phyloP scores from a whole-genome alignment of 1,140 invertebrate genomes.

The Cecropterus lyciades region DNA sequence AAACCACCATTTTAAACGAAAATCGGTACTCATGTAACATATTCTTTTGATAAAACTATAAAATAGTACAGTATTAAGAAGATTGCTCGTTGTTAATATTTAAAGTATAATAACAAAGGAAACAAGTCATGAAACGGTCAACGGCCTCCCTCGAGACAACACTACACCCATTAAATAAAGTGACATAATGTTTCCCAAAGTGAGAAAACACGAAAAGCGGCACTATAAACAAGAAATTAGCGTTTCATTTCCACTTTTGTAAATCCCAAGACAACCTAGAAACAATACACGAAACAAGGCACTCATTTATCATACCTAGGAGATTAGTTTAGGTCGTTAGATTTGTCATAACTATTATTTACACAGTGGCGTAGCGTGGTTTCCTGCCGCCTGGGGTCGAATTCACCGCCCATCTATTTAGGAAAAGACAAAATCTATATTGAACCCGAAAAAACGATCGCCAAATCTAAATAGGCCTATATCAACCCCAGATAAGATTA shows the following conservation, averaged over 20 bases:
- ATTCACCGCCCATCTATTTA: no score
- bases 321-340: slow-evolving; percentile 35
- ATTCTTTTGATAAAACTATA: slow-evolving; percentile 2
- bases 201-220: slow-evolving; percentile 20
- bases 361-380: no score
- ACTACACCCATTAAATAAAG: slow-evolving; percentile 33
- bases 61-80: neutral
- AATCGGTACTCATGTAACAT: neutral
- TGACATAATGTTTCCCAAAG: slow-evolving; percentile 29
- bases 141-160: slow-evolving; percentile 18
- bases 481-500: no score
- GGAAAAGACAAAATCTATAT: no score
- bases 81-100: slow-evolving; percentile 6
- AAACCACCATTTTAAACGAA: no score
- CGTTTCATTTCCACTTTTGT: slow-evolving; percentile 10
- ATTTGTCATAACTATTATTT: neutral
- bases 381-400: no score
- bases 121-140: slow-evolving; percentile 18
- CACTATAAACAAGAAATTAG: slow-evolving; percentile 25
- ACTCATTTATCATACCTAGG: slow-evolving; percentile 36
- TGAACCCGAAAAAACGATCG: no score
- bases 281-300: slow-evolving; percentile 16
- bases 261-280: slow-evolving; percentile 13
- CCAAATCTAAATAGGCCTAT: no score
- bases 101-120: slow-evolving; percentile 20